Percentiles rank a stretch among this genome's conserved stretches.
Conservation (phyloP, 2,113 vertebrate species). For the Nyctibius bracteatus region DNA sequence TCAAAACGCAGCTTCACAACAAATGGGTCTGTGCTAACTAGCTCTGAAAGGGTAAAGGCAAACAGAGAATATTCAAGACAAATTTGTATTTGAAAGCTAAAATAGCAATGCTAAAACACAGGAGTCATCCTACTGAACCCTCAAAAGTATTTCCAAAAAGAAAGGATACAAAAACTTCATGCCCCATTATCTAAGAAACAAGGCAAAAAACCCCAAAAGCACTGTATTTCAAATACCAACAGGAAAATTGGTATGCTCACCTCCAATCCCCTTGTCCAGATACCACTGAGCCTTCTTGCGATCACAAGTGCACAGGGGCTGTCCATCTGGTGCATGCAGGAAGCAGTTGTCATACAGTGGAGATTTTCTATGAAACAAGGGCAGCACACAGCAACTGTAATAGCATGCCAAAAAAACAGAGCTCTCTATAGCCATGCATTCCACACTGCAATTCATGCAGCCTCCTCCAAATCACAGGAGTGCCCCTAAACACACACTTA, state of each 20-base stretch:
- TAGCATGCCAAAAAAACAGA: neutral
- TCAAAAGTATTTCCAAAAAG: neutral
- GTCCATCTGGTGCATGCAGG: slow-evolving; percentile 93
- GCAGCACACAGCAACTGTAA: neutral
- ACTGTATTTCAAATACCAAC: neutral
- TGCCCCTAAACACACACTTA: neutral
- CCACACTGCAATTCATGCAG: neutral
- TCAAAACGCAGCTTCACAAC: slow-evolving; percentile 92
- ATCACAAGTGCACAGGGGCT: slow-evolving; percentile 96
- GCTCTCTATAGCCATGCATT: neutral
- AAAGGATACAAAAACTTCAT: neutral
- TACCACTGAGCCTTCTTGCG: slow-evolving; percentile 99
- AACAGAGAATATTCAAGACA: neutral
- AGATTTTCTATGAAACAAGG: slow-evolving; percentile 81
- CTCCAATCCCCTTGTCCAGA: slow-evolving; percentile 96
- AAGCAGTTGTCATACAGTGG: slow-evolving; percentile 98
- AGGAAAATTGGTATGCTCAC: slow-evolving; percentile 59
- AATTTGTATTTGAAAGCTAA: neutral
- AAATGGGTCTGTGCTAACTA: slow-evolving; percentile 90
- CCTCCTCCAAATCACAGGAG: neutral
- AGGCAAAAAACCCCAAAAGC: neutral
- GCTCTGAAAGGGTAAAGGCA: slow-evolving; percentile 72
- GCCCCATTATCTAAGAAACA: neutral
- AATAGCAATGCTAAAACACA: neutral
- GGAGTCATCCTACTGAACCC: neutral